Evolutionary conservation across 2,113 vertebrate species (phyloP).

Genomic region (Vanacampus margaritifer): DNA sequence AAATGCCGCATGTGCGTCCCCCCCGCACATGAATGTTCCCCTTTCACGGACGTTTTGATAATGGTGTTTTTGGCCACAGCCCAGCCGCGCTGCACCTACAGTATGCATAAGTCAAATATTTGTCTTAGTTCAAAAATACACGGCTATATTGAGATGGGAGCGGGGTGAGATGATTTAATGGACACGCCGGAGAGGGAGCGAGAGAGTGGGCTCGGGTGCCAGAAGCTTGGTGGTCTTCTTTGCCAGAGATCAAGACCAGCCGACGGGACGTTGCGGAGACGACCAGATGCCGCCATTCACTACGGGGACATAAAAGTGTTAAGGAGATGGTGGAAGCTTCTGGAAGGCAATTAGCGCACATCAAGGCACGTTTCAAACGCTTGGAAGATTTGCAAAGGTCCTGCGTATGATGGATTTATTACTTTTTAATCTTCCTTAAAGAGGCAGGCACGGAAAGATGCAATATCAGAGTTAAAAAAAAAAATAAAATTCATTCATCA

Average conservation of each 20-base stretch:
- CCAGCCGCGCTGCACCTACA: conserved; percentile 8
- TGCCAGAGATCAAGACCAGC: neutral
- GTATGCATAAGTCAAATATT: conserved; percentile 14
- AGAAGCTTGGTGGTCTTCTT: conserved; percentile 9
- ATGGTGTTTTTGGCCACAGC: conserved; percentile 7
- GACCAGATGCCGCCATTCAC: neutral
- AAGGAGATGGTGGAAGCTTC: conserved; percentile 2
- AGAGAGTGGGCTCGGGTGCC: neutral
- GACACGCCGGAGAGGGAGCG: neutral
- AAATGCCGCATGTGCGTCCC: neutral
- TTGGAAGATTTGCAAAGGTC: neutral
- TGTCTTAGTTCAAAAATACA: conserved; percentile 9
- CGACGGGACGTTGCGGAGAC: conserved; percentile 1
- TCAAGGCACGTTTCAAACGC: neutral
- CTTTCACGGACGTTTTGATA: conserved; percentile 11
- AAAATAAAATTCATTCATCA: conserved; percentile 21
- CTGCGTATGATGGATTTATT: neutral
- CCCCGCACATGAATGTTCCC: conserved; percentile 6
- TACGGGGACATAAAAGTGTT: neutral
- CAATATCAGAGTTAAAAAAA: too few species aligned
- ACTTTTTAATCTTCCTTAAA: neutral
- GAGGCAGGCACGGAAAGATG: neutral
- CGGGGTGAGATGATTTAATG: conserved; percentile 9
- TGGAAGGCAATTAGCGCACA: neutral
- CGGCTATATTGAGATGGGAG: conserved; percentile 12